Evolutionary conservation across 2,797 vertebrate genomes (phyloP), one percentile per base, ranked within the genome.

Genomic region (Phataginus tricuspis): DNA sequence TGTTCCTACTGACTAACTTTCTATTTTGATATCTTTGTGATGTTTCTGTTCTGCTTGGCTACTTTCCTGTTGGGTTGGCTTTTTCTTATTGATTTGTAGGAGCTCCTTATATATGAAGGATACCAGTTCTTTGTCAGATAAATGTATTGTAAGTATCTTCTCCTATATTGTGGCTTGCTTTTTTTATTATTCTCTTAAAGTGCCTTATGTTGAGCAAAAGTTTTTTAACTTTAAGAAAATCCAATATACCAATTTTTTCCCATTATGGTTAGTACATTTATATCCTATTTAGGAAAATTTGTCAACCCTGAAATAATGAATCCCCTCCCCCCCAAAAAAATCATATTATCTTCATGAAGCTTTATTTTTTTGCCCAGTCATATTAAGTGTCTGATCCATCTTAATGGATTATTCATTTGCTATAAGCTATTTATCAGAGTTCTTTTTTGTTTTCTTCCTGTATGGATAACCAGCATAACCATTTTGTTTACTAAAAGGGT

Each of bases 201-300:
- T 85, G 8, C 31, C 25, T 85, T 82, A 19, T 8, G 51, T 74
- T 69, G 49, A 80, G 39, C 21, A 94, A 23, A 88, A 53, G 15
- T 51, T 90, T 93, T 45, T 71, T 75, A 51, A 59, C 85, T 90
- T 88, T 80, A 91, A 39, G 61, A 11, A 77, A 34, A 14, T 27
- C 57, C 9, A 64, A 4, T 69, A 29, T 59, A 42, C 69, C 31
- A 45, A 0, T 37, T 85, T 77, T 84, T 55, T 84, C 34, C 55
- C 37, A 10, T 42, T 39, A 16, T 66, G 14, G 21, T 71, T 92
- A 53, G 12, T 51, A 55, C 10, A 71, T 78, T 72, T 37, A 18
- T 63, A n/a, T 90, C 37, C 23, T 77, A n/a, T 84, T 95, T 49
- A 45, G 78, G 71, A 57, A 89, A 93, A 92, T 18, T 45, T 34